A percentile compares a stretch with the other conserved stretches of the same genome.
Conservation (phyloP, 2,113 vertebrate genomes). For the Circaetus cinerascens region DNA sequence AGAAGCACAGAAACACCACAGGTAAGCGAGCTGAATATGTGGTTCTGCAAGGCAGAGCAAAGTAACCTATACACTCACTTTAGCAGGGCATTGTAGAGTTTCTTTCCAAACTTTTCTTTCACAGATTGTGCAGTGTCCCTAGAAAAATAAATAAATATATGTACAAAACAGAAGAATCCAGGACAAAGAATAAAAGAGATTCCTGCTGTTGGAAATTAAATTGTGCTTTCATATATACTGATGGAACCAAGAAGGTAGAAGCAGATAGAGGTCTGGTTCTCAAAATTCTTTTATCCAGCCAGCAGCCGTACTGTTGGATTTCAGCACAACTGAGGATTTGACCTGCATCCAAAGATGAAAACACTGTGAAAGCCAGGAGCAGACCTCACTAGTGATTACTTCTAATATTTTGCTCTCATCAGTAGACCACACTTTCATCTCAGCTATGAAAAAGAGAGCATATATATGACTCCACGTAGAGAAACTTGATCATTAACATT, state of each 20-base stretch:
- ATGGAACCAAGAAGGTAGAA: background rate
- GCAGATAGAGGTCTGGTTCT: background rate
- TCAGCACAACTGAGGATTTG: background rate
- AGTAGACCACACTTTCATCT: background rate
- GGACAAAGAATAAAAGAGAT: background rate
- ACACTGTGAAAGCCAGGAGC: background rate
- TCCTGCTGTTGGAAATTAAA: background rate
- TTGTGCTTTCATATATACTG: background rate
- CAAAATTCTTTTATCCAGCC: background rate
- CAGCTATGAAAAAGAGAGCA: background rate
- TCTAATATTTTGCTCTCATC: background rate
- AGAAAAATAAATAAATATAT: background rate
- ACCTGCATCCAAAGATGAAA: background rate
- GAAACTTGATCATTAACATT: background rate
- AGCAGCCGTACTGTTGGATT: background rate
- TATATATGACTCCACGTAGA: background rate
- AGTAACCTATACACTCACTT: slow-evolving; percentile 73
- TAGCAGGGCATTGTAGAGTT: slow-evolving; percentile 90
- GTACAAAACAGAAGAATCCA: background rate
- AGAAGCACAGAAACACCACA: background rate
- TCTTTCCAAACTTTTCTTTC: slow-evolving; percentile 97
- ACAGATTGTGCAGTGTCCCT: slow-evolving; percentile 93
- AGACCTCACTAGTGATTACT: background rate
- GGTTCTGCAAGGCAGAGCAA: background rate
- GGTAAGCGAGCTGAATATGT: background rate